Conservation (phyloP, 1,140 invertebrate genomes). For the Eurosta solidaginis region DNA sequence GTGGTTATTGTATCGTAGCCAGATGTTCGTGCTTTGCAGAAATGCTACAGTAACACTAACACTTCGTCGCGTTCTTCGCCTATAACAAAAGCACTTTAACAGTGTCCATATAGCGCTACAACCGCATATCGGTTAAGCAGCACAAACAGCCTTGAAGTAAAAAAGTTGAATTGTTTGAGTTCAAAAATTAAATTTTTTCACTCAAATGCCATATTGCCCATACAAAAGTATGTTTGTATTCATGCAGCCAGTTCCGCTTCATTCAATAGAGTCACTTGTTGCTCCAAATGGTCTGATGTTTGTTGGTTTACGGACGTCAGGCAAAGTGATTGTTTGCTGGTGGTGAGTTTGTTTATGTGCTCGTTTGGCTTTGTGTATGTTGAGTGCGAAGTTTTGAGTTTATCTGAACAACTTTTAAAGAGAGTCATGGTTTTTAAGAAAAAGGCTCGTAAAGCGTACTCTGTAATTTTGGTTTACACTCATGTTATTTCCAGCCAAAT, state of each 20-base stretch:
- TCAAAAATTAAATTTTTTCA: neutral
- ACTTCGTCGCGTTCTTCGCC: neutral
- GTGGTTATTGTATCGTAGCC: neutral
- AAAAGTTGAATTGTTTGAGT: neutral
- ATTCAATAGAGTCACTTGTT: neutral
- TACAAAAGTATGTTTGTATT: neutral
- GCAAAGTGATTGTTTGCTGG: neutral
- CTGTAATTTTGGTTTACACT: no score
- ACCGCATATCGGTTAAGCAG: neutral
- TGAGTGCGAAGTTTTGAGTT: neutral
- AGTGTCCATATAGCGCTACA: no score
- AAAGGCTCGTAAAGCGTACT: no score
- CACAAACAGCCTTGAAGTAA: neutral
- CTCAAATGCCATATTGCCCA: neutral
- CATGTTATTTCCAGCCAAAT: no score
- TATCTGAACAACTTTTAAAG: no score
- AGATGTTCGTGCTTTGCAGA: conserved; percentile 2
- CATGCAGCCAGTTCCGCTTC: neutral
- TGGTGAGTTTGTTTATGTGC: neutral
- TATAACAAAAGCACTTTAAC: neutral
- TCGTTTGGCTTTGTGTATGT: neutral
- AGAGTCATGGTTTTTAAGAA: no score
- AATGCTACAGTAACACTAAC: neutral
- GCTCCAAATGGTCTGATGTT: conserved; percentile 7
- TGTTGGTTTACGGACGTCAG: neutral